phyloP scores from a whole-genome alignment of 1,140 invertebrate genomes.

The Medauroidea extradentata region DNA sequence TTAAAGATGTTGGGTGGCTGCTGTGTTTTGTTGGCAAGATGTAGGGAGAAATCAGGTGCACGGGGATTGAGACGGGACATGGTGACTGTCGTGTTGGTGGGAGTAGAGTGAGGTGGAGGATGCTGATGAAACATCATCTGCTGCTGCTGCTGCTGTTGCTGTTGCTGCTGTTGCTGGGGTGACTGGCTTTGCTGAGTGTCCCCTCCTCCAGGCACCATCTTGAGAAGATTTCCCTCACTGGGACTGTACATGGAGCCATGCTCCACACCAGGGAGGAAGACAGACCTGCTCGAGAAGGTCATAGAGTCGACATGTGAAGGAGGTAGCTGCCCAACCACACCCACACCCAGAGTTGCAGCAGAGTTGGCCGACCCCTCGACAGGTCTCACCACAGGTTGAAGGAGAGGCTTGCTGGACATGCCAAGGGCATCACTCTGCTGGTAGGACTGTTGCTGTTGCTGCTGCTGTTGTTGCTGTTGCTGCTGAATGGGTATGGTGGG shows the following conservation, averaged over 20 bases:
- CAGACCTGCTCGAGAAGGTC: neutral
- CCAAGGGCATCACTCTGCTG: slow-evolving; percentile 6
- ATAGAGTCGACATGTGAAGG: slow-evolving; percentile 4
- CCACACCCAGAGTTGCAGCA: neutral
- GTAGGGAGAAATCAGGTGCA: slow-evolving; percentile 73
- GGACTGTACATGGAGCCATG: slow-evolving; percentile 3
- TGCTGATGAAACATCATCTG: slow-evolving; percentile 10
- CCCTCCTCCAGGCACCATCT: slow-evolving; percentile 40
- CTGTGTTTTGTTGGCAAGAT: slow-evolving; percentile 41
- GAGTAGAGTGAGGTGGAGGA: slow-evolving; percentile 23
- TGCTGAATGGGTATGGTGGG: slow-evolving; percentile 11
- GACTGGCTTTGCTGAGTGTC: slow-evolving; percentile 31
- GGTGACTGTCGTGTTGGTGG: slow-evolving; percentile 46
- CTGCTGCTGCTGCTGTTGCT: slow-evolving; percentile 7
- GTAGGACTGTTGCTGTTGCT: too few relatives aligned
- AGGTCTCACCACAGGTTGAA: too few relatives aligned
- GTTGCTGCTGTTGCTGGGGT: slow-evolving; percentile 32
- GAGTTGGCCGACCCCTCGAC: neutral
- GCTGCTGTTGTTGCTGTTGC: neutral
- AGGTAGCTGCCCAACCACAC: slow-evolving; percentile 8
- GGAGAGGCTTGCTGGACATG: neutral
- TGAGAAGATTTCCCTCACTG: slow-evolving; percentile 32
- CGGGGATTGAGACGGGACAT: slow-evolving; percentile 81
- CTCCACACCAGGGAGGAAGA: neutral
- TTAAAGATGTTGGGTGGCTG: slow-evolving; percentile 18